These are phyloP conservation scores for Melanchra persicariae DNA, from an alignment of 2,888 invertebrate genomes.

Conservation along the genomic window DNA sequence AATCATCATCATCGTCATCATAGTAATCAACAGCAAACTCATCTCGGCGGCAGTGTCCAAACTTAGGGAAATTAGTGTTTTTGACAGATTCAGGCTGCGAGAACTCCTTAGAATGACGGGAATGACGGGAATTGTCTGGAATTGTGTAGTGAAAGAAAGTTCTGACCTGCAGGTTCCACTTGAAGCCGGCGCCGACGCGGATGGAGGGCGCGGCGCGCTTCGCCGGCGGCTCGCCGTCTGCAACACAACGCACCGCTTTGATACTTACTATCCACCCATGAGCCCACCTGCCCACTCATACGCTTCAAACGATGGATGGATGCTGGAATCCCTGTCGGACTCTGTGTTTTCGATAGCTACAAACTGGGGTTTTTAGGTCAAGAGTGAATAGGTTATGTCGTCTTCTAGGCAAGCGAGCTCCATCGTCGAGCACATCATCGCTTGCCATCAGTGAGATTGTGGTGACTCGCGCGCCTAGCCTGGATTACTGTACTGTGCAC, in stretches of 20 bases:
- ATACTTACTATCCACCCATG: no score
- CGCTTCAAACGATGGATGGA: background rate
- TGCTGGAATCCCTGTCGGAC: background rate
- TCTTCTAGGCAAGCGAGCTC: background rate
- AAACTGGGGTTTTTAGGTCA: background rate
- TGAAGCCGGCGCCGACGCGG: constrained; percentile 81
- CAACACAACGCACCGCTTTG: background rate
- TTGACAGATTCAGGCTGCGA: no score
- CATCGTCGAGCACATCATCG: no score
- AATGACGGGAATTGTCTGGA: background rate
- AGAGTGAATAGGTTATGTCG: background rate
- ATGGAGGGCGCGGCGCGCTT: constrained; percentile 79
- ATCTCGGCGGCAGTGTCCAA: background rate
- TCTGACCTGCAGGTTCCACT: constrained; percentile 85
- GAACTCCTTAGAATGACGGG: no score
- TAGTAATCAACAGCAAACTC: no score
- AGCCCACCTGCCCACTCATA: no score
- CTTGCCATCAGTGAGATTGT: no score
- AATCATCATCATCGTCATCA: background rate
- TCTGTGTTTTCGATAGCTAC: background rate
- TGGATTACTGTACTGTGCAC: no score
- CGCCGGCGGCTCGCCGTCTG: constrained; percentile 82
- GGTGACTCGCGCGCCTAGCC: no score
- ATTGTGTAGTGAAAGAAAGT: background rate
- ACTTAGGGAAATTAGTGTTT: no score